Evolutionary conservation across 2,888 invertebrate genomes (phyloP), one percentile per base, ranked within the genome.

Genomic region (Drosophila colorata): DNA sequence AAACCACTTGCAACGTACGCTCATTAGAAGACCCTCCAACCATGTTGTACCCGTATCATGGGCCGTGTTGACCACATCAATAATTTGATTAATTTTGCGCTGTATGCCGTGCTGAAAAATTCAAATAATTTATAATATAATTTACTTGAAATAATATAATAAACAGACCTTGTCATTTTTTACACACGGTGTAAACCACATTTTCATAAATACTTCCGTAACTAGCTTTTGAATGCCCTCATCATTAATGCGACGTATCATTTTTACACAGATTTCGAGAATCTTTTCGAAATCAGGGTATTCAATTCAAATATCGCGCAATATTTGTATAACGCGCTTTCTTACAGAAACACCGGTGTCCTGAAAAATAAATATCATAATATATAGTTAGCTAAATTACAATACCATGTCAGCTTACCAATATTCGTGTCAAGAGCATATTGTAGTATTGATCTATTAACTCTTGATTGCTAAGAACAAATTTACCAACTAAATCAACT

Each of bases 291-390:
- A 99, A 85, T 98, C 97, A 0, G 99, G 98, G 92, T 98, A 99
- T 91, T 98, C 98, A 90, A 98, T 96, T 91, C 99, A 99, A 90
- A 99, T 98, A 91, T 99, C 99, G 91, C 98, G 97, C 86, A 99
- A 94, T 78, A 99, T 99, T 93, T 99, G 99, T 85, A 99, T 99
- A 56, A 99, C 99, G 76, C 99, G 95, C 93, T 99, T n/a, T n/a
- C n/a, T n/a, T n/a, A 99, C 99, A 90, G 99, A 99, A 13, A 99
- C 99, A 74, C 99, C 99, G 13, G 99, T 99, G 92, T 99, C 99
- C 92, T 92, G 41, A 13, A 59, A 47, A 6, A n/a, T n/a, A n/a
- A 37, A 16, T 13, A 16, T n/a, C 7, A 8, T n/a, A 33, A 7
- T 25, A 14, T 37, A 38, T 25, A 13, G 20, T 1, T 31, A 2